A percentile compares a stretch with the other conserved stretches of the same genome.
Conservation (phyloP, 2,797 vertebrate species). For the Pantherophis vulpinus region DNA sequence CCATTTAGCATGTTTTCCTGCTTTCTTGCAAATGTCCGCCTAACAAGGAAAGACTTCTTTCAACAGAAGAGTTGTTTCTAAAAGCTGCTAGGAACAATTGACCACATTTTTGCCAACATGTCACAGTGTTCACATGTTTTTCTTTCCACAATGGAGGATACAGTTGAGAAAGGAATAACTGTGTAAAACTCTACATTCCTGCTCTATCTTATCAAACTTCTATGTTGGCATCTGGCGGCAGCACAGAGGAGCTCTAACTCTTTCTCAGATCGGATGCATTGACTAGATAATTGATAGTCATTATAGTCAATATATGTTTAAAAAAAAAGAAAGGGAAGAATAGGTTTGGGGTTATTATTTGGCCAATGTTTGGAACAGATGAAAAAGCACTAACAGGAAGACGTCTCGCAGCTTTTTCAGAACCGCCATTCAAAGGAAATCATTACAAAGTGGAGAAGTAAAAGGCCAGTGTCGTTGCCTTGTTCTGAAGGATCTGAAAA, state of each 20-base stretch:
- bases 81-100: not conserved
- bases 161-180: conserved; percentile 20
- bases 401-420: conserved; percentile 70
- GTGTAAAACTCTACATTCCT: conserved; percentile 26
- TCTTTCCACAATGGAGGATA: not conserved
- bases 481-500: conserved; percentile 71
- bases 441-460: conserved; percentile 70
- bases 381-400: conserved; percentile 73
- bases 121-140: conserved; percentile 11
- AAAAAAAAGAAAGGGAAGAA: conserved; percentile 62
- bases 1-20: not conserved
- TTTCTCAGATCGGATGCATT: conserved; percentile 55
- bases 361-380: conserved; percentile 70
- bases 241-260: conserved; percentile 73
- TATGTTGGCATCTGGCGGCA: conserved; percentile 56
- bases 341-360: conserved; percentile 67
- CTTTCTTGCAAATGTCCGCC: conserved; percentile 1
- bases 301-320: conserved; percentile 60
- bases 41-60: conserved; percentile 2
- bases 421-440: conserved; percentile 69
- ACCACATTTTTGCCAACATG: not conserved
- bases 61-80: not conserved
- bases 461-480: conserved; percentile 63
- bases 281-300: conserved; percentile 62
- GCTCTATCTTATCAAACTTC: conserved; percentile 37